Evolutionary conservation across 2,113 vertebrate species (phyloP).

Genomic region (Oncorhynchus nerka): DNA sequence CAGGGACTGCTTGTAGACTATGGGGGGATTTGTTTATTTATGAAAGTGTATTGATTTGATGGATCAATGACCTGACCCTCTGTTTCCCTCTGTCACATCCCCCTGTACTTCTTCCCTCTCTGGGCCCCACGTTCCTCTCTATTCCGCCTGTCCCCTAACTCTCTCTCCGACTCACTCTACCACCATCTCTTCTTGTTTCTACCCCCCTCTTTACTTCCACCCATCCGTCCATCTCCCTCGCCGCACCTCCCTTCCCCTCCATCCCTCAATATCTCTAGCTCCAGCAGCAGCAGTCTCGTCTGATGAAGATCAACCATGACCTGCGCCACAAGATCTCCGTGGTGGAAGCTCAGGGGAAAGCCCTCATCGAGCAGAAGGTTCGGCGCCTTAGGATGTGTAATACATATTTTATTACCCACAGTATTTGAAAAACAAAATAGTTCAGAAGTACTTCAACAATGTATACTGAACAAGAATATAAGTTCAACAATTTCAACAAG

Average conservation of each 20-base stretch:
- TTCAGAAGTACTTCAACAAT: too few relatives aligned
- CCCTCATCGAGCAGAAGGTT: constrained; percentile 90
- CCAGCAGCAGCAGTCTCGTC: constrained; percentile 92
- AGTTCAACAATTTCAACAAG: too few relatives aligned
- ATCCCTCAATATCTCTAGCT: constrained; percentile 71
- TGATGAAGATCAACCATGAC: constrained; percentile 99
- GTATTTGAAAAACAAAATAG: too few relatives aligned
- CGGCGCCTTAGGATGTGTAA: too few relatives aligned
- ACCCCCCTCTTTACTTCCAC: too few relatives aligned
- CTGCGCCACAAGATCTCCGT: constrained; percentile 90
- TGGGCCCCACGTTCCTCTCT: neutral
- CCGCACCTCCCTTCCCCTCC: too few relatives aligned
- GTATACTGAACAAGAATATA: too few relatives aligned
- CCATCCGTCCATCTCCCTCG: neutral
- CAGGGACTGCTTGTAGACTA: too few relatives aligned
- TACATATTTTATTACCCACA: too few relatives aligned
- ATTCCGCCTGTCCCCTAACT: neutral
- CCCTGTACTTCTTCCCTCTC: neutral
- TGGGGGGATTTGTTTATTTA: too few relatives aligned
- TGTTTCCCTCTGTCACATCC: neutral
- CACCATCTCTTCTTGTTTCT: neutral
- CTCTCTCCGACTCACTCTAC: neutral
- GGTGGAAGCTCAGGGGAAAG: constrained; percentile 94
- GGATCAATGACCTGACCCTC: neutral
- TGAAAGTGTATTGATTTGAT: too few relatives aligned